Base-by-base conservation (phyloP, 2,888 invertebrate genomes). In the Elgonia sp. region DNA sequence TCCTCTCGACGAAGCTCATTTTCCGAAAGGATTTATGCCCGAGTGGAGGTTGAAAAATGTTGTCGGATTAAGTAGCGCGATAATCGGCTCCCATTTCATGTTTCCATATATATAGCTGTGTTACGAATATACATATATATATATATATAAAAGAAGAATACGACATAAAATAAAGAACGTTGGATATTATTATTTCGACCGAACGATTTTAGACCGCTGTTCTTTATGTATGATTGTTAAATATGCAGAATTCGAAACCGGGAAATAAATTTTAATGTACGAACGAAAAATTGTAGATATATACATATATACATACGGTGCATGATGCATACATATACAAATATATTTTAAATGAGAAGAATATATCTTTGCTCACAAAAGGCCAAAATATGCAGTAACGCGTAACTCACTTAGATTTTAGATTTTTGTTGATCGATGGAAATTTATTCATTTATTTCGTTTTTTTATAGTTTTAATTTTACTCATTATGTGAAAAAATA, bases 211-310 rank as follows among this genome's bases (percentile, higher is more conserved):
- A 76, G 67, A 75, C 20, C 72, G n/a, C 40, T 29, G 81, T 72
- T 81, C 81, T 81, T 72, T 81, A 81, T 72, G 72, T 81, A 81
- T 72, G 81, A 65, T 63, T 81, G 81, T 81, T 81, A 81, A 81
- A 81, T 81, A 72, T 81, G 72, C 72, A 81, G 57, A 20, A 79
- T 67, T 79, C 42, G 50, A 72, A 63, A 62, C 37, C 20, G 53
- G 21, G 42, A 39, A 72, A 81, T 72, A 81, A 81, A 82, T 82
- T 82, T 73, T 82, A 82, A 82, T 73, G 73, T 81, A 81, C 37
- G 70, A 63, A 63, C 50, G 53, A 72, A 72, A 16, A 65, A 6
- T 53, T 81, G 72, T 81, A 81, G 72, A 72, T 81, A 81, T 72
- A 70, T 80, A 80, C 63, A 63, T 39, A 76, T 50, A 20, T 50